Base-by-base conservation (phyloP, 2,888 invertebrate species). In the Cantharis rufa region DNA sequence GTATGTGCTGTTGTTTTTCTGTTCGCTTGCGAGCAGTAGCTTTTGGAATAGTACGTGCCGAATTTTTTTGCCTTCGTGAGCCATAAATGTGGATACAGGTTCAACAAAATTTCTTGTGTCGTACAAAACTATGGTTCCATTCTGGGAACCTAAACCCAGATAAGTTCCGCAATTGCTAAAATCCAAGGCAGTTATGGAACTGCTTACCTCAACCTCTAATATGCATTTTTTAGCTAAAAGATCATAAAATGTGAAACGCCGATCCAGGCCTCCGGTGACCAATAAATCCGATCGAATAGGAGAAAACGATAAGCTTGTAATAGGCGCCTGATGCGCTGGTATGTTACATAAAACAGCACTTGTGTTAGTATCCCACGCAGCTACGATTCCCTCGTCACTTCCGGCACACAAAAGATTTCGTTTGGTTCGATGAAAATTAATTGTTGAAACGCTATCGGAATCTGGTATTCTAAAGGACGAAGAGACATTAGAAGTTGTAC, bases 281-380 rank as follows among this genome's bases (percentile, higher is more conserved):
- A 92, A 86, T 0, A 92, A 89, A 85, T 91, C 91, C 78, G 88
- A 87, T 81, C 91, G 91, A 10, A 90, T 87, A 0, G 90, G 89
- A 0, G 91, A 91, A 85, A 89, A 92, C 32, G 89, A 86, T 75
- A 91, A 87, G 80, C 90, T 90, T 80, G 90, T 91, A n/a, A 92
- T 90, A 1, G 91, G 90, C 3, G 91, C 90, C 15, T 90, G 89
- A 82, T 92, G 92, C 7, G 90, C 88, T 27, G 84, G 83, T 10
- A 81, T 80, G 32, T 80, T 81, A 75, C 84, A 86, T 71, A 84
- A 84, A 3, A 82, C 80, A 78, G 84, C 85, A 72, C 83, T 85
- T 2, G 81, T 81, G 72, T 87, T 86, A 9, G 84, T 85, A 79
- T 88, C 88, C 88, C 87, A 88, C 48, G 87, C 84, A n/a, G 82